Conservation (phyloP, 37 sponge, comb jelly and placozoan species). For the Cladorhizidae sp. region DNA sequence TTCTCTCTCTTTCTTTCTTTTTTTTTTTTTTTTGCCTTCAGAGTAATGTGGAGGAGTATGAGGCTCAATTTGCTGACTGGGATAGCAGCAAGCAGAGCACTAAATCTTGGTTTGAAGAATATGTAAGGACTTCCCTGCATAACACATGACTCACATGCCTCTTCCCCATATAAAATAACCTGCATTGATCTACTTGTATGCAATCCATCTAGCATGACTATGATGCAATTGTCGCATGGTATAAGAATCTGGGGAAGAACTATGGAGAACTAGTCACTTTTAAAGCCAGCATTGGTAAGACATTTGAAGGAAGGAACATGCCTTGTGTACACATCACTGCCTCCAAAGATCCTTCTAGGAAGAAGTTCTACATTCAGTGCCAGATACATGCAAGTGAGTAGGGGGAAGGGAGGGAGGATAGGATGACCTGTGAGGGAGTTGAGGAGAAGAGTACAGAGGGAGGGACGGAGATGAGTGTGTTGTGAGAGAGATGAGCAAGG, state of each 20-base stretch:
- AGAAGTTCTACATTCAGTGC: conserved; percentile 77
- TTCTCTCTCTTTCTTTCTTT: too few species aligned
- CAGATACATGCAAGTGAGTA: conserved; percentile 83
- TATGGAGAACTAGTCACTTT: conserved; percentile 19
- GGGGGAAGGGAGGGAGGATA: too few species aligned
- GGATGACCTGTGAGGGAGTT: too few species aligned
- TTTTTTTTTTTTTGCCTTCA: not conserved
- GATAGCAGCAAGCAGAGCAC: not conserved
- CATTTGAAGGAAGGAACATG: conserved; percentile 52
- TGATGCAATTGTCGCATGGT: conserved; percentile 43
- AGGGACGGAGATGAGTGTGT: too few species aligned
- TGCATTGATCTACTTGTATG: too few species aligned
- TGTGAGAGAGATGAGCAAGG: too few species aligned
- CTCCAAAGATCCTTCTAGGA: not conserved
- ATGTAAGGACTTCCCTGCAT: conserved; percentile 28
- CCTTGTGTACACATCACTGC: conserved; percentile 75
- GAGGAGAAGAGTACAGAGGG: too few species aligned
- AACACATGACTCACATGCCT: too few species aligned
- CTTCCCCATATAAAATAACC: too few species aligned
- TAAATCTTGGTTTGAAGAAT: conserved; percentile 39
- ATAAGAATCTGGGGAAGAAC: conserved; percentile 15
- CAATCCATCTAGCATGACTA: conserved; percentile 69
- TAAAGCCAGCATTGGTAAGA: conserved; percentile 51
- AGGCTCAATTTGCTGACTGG: conserved; percentile 8
- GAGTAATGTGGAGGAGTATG: conserved; percentile 9